phyloP scores from a whole-genome alignment of 2,888 invertebrate genomes.

The Lapara coniferarum region DNA sequence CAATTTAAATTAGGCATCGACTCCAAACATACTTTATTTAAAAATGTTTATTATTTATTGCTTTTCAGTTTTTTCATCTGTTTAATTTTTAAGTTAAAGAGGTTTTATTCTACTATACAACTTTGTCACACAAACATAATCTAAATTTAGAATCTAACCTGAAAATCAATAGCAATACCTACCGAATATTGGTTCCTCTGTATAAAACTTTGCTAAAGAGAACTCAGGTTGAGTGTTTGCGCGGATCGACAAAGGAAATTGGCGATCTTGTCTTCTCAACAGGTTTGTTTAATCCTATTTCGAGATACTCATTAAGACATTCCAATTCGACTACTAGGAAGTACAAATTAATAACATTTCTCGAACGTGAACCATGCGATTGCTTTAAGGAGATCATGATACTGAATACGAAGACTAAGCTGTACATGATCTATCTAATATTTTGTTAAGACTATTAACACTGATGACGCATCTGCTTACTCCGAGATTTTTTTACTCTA shows the following conservation, averaged over 20 bases:
- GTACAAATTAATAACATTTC: not conserved
- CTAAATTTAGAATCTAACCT: not conserved
- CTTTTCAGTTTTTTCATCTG: no score
- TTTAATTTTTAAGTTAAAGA: no score
- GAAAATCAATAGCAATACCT: not conserved
- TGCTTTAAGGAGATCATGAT: no score
- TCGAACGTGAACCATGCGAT: no score
- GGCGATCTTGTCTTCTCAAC: conserved; percentile 16
- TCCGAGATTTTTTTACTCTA: no score
- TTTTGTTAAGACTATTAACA: no score
- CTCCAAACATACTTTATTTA: no score
- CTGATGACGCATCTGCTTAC: no score
- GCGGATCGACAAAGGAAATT: conserved; percentile 14
- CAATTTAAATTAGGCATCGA: no score
- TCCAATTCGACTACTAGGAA: not conserved
- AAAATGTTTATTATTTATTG: no score
- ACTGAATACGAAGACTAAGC: no score
- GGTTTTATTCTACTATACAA: not conserved
- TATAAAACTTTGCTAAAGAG: conserved; percentile 10
- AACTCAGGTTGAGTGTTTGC: conserved; percentile 3
- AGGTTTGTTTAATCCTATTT: conserved; percentile 15
- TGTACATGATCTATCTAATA: no score
- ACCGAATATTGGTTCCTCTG: conserved; percentile 1
- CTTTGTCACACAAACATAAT: not conserved
- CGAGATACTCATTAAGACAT: not conserved